Percentiles rank a stretch among this genome's conserved stretches.
phyloP scores from a whole-genome alignment of 2,113 vertebrate species.

The Athene cunicularia region DNA sequence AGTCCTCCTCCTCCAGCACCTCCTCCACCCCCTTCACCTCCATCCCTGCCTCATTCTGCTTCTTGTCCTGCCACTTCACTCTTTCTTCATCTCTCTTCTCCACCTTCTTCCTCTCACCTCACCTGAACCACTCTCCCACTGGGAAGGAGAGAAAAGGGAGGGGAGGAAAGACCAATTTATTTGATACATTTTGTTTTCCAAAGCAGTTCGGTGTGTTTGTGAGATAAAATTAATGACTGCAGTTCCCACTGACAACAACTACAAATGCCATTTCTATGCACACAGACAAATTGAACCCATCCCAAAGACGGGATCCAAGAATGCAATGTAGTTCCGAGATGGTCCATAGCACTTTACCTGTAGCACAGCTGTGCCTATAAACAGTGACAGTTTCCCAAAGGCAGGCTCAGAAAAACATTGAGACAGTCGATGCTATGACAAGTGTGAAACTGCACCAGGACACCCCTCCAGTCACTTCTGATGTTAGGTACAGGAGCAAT shows the following conservation, averaged over 20 bases:
- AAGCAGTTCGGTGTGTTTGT: neutral
- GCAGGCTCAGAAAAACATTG: neutral
- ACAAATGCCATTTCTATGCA: neutral
- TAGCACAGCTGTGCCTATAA: neutral
- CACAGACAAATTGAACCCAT: neutral
- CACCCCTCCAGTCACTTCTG: neutral
- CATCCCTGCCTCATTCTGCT: neutral
- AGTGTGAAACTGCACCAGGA: neutral
- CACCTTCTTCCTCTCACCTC: neutral
- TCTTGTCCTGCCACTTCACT: neutral
- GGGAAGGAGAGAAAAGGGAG: neutral
- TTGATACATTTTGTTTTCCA: neutral
- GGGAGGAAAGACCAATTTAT: neutral
- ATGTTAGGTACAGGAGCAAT: neutral
- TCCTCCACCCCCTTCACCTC: neutral
- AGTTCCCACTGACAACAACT: neutral
- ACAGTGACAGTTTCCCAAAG: neutral
- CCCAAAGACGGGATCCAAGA: neutral
- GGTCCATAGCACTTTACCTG: neutral
- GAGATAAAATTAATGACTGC: neutral
- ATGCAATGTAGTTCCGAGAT: fast-evolving
- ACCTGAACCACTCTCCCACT: neutral
- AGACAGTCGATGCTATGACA: fast-evolving
- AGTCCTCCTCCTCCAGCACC: neutral
- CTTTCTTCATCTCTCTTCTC: neutral